Conservation (phyloP, 2,113 vertebrate genomes). For the Tiliqua scincoides region DNA sequence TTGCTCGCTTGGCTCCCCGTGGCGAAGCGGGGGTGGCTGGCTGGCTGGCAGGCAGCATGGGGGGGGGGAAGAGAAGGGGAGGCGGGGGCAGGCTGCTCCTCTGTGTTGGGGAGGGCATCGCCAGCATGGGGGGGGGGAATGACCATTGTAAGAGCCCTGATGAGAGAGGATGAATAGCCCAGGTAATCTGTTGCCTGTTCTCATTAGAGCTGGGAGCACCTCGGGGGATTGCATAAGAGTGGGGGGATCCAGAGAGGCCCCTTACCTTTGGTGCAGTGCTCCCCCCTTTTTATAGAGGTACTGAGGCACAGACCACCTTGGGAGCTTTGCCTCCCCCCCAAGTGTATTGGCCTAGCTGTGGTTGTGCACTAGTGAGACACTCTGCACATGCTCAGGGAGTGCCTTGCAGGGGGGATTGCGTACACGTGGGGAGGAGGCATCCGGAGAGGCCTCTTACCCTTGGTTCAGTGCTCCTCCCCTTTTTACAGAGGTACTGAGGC, state of each 20-base stretch:
- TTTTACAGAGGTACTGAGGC: neutral
- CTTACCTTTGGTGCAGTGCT: neutral
- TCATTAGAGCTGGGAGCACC: neutral
- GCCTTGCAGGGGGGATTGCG: neutral
- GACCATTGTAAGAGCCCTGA: neutral
- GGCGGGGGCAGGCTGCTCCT: neutral
- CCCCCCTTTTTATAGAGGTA: neutral
- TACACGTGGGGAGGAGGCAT: conserved; percentile 4
- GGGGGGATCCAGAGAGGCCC: neutral
- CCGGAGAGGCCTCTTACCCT: neutral
- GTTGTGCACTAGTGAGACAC: neutral
- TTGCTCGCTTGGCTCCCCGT: neutral
- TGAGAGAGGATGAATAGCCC: neutral
- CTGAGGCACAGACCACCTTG: no score
- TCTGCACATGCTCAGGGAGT: neutral
- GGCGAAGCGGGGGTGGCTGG: no score
- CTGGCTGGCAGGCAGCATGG: neutral
- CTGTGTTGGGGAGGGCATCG: neutral
- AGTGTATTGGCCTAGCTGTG: neutral
- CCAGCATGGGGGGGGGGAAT: neutral
- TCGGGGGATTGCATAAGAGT: neutral
- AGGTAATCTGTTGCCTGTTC: neutral
- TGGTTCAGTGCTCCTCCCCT: neutral
- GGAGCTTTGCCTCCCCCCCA: no score
- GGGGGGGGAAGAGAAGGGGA: no score